These are phyloP conservation scores for Actenoides hombroni DNA, from an alignment of 2,113 vertebrate genomes.

Conservation along the genomic window DNA sequence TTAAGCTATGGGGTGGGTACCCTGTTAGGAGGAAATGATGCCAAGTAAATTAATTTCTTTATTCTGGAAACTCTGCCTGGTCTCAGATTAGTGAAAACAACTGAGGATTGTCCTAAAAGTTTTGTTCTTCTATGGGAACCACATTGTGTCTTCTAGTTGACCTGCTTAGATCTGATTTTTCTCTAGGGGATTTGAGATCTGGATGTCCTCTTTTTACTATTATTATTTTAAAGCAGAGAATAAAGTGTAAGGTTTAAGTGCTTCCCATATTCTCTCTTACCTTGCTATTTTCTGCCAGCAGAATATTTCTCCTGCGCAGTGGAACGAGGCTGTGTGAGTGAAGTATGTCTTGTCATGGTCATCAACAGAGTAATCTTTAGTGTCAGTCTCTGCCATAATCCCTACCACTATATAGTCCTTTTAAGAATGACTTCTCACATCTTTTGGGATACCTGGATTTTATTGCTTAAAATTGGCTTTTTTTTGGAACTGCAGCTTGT, in stretches of 20 bases:
- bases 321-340: background rate
- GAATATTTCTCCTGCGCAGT: background rate
- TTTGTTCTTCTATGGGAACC: background rate
- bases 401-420: background rate
- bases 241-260: background rate
- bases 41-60: background rate
- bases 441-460: background rate
- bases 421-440: background rate
- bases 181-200: background rate
- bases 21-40: background rate
- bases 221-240: background rate
- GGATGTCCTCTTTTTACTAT: accelerated
- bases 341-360: background rate
- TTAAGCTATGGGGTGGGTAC: background rate
- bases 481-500: background rate
- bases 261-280: background rate
- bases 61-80: background rate
- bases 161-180: background rate
- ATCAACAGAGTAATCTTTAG: background rate
- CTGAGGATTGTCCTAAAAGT: background rate
- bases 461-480: background rate
- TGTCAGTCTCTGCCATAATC: background rate
- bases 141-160: background rate
- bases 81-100: background rate
- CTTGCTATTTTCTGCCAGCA: background rate